Evolutionary conservation across 2,797 vertebrate genomes (phyloP).

Genomic region (Eremophila alpestris): DNA sequence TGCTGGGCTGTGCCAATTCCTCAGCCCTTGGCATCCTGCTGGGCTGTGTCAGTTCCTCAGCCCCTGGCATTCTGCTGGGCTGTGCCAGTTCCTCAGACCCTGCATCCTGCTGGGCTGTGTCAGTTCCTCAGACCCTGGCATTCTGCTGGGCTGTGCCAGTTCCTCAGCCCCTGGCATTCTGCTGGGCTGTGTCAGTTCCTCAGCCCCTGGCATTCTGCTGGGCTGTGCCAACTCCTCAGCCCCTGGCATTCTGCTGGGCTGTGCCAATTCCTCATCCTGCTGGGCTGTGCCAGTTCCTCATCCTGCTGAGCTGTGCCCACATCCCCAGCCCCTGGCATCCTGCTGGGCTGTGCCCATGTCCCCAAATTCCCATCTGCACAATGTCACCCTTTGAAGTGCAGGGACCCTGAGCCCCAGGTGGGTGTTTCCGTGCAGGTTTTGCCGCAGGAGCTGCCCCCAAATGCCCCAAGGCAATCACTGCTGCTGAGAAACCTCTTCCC

Average conservation of each 20-base stretch:
- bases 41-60: too few species aligned
- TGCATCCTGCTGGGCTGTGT: too few species aligned
- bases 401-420: fast-evolving
- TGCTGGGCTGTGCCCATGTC: not conserved
- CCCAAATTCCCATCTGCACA: not conserved
- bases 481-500: fast-evolving
- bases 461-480: fast-evolving
- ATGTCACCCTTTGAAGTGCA: fast-evolving
- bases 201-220: not conserved
- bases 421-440: not conserved
- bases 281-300: too few species aligned
- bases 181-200: not conserved
- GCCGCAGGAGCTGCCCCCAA: not conserved
- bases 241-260: too few species aligned
- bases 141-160: too few species aligned
- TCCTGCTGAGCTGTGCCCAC: too few species aligned
- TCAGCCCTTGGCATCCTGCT: not conserved
- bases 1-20: not conserved
- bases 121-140: too few species aligned
- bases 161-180: too few species aligned
- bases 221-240: not conserved
- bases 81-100: too few species aligned
- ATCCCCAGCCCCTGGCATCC: too few species aligned
- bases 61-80: too few species aligned
- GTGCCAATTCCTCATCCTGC: not conserved